Conservation (phyloP, 2,888 invertebrate species). For the Cryptus armator region DNA sequence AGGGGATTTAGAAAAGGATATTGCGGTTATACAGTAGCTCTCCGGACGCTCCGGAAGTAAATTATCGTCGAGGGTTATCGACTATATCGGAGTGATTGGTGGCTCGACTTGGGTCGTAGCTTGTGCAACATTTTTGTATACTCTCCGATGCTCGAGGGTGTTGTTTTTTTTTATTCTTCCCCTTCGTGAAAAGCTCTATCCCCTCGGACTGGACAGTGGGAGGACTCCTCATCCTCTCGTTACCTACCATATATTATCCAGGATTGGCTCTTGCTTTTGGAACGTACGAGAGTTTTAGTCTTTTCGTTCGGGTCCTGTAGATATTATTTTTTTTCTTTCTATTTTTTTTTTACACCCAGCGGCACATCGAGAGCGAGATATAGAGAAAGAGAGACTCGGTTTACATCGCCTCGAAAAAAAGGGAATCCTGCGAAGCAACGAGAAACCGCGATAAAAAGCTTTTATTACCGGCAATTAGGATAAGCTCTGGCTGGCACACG, state of each 20-base stretch:
- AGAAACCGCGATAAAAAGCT: slow-evolving; percentile 78
- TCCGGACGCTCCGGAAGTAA: slow-evolving; percentile 57
- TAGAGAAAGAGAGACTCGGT: not conserved
- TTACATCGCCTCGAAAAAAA: slow-evolving; percentile 69
- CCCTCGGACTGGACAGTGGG: slow-evolving; percentile 56
- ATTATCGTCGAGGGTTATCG: slow-evolving; percentile 69
- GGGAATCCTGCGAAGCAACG: slow-evolving; percentile 55
- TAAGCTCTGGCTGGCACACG: slow-evolving; percentile 74
- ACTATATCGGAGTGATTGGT: slow-evolving; percentile 70
- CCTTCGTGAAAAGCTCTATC: slow-evolving; percentile 26
- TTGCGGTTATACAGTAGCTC: slow-evolving; percentile 38
- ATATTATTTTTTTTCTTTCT: slow-evolving; percentile 67
- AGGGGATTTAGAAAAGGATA: slow-evolving; percentile 6
- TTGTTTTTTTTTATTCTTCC: slow-evolving; percentile 32
- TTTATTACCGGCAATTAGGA: slow-evolving; percentile 83
- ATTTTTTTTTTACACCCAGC: slow-evolving; percentile 45
- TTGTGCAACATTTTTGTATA: slow-evolving; percentile 28
- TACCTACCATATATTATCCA: slow-evolving; percentile 36
- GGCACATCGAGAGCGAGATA: slow-evolving; percentile 60
- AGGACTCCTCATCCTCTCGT: slow-evolving; percentile 38
- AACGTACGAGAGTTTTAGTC: slow-evolving; percentile 51
- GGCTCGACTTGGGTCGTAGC: slow-evolving; percentile 59
- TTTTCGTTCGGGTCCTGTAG: slow-evolving; percentile 51
- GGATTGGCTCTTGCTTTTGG: slow-evolving; percentile 41
- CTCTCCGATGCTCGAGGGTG: slow-evolving; percentile 51